Base-by-base conservation (phyloP, 1,140 invertebrate species). In the Papilio xuthus region DNA sequence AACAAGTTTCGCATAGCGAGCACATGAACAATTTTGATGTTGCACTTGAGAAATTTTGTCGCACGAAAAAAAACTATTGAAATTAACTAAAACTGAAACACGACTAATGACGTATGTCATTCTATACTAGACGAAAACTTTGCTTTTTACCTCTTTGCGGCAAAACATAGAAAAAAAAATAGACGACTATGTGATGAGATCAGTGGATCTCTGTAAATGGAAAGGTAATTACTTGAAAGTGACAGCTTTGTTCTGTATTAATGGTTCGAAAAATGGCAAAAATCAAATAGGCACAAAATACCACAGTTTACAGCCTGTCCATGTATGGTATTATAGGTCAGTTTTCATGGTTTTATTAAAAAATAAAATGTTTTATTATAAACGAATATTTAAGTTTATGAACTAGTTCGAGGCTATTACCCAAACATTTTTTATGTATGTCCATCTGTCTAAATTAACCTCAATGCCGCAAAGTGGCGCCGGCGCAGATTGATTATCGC, bases 361-460 rank as follows among this genome's bases (percentile, higher is more conserved):
- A 37, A 37, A 37, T 37, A 37, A 37, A 37, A 37, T 37, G 7
- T 37, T 37, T 37, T 37, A 37, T 7, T 37, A 37, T 6, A 37
- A 6, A 37, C 32, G 32, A 6, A 37, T 37, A 37, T 37, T 7
- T 37, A 73, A 20, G 9, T 12, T 44, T 72, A 23, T 20, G 60
- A 67, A 67, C 60, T 67, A 67, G 60, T 76, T 76, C 60, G 26
- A 20, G 77, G 78, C 69, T 77, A 20, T 80, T 76, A 80, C 72
- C 79, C 63, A 67, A 75, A 63, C 63, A 78, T 77, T 76, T 77
- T 81, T 83, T 79, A 82, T 72, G 74, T 78, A 81, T 72, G 82
- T 82, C 81, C 78, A 82, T 82, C 79, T 79, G 80, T 85, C 78
- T 88, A 82, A 84, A 84, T 88, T 85, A 83, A 81, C 78, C 77